Conservation (phyloP, 1,140 invertebrate species). For the Sogatella furcifera region DNA sequence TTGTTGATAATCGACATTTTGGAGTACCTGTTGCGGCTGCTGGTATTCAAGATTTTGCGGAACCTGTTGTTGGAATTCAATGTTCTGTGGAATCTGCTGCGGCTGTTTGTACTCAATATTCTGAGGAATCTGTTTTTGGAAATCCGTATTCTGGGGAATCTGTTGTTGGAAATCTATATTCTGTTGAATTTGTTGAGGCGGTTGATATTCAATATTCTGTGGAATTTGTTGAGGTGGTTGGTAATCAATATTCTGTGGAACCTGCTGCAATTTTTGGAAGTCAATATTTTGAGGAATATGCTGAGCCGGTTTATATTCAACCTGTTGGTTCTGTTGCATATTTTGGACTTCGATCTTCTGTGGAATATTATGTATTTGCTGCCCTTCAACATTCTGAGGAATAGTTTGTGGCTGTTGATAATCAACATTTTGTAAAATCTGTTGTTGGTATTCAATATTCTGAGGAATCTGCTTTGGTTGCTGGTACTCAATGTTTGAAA, state of each 20-base stretch:
- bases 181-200: slow-evolving; percentile 13
- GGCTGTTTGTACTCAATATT: background rate
- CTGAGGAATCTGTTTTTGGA: slow-evolving; percentile 1
- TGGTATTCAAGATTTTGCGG: slow-evolving; percentile 9
- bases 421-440: background rate
- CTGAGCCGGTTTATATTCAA: background rate
- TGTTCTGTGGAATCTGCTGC: slow-evolving; percentile 9
- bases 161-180: slow-evolving; percentile 10
- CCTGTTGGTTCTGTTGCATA: background rate
- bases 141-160: slow-evolving; percentile 14
- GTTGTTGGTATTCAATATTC: slow-evolving; percentile 9
- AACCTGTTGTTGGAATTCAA: slow-evolving; percentile 11
- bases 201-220: background rate
- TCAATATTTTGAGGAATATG: slow-evolving; percentile 4
- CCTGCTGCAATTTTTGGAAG: slow-evolving; percentile 13
- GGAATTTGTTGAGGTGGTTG: slow-evolving; percentile 2
- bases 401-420: slow-evolving; percentile 7
- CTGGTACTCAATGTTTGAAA: too few relatives aligned
- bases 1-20: background rate
- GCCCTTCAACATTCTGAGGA: slow-evolving; percentile 8
- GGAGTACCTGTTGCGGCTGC: slow-evolving; percentile 8
- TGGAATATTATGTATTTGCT: slow-evolving; percentile 12
- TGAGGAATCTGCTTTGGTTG: slow-evolving; percentile 13
- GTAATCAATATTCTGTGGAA: slow-evolving; percentile 8
- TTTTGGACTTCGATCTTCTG: slow-evolving; percentile 12